These are phyloP conservation scores for Melieria crassipennis DNA, from an alignment of 2,888 invertebrate species.

Conservation along the genomic window DNA sequence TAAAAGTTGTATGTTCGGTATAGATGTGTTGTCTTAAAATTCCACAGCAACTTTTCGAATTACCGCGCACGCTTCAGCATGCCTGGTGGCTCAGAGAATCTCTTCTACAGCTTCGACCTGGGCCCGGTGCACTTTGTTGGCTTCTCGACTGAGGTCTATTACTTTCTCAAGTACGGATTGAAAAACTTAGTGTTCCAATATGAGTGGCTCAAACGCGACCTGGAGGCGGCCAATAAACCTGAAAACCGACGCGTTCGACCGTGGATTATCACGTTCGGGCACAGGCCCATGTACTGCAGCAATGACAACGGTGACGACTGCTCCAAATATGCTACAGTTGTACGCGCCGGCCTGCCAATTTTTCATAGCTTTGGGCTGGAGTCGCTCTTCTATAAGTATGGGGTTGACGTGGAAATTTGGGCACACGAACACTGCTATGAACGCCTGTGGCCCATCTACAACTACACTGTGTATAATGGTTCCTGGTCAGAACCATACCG, in stretches of 20 bases:
- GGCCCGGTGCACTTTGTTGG: constrained; percentile 92
- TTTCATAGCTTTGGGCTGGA: constrained; percentile 79
- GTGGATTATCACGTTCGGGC: constrained; percentile 86
- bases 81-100: constrained; percentile 79
- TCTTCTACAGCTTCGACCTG: constrained; percentile 88
- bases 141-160: constrained; percentile 94
- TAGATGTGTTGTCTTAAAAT: constrained; percentile 1
- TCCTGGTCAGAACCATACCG: constrained; percentile 67
- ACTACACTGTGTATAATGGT: constrained; percentile 78
- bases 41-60: constrained; percentile 88
- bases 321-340: constrained; percentile 71
- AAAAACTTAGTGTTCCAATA: constrained; percentile 83
- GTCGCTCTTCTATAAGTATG: constrained; percentile 83
- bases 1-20: background rate
- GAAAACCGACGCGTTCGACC: constrained; percentile 78
- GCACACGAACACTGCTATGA: constrained; percentile 99
- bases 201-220: constrained; percentile 86
- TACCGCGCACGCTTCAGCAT: constrained; percentile 91
- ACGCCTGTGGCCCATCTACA: constrained; percentile 92
- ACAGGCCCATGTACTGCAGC: constrained; percentile 92
- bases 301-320: constrained; percentile 86
- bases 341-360: constrained; percentile 75
- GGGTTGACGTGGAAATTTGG: constrained; percentile 94
- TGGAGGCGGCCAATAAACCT: constrained; percentile 77
- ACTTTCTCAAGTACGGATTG: constrained; percentile 87